Percentiles rank a stretch among this genome's conserved stretches.
Conservation (phyloP, 2,888 invertebrate species). For the Cynaeus angustus region DNA sequence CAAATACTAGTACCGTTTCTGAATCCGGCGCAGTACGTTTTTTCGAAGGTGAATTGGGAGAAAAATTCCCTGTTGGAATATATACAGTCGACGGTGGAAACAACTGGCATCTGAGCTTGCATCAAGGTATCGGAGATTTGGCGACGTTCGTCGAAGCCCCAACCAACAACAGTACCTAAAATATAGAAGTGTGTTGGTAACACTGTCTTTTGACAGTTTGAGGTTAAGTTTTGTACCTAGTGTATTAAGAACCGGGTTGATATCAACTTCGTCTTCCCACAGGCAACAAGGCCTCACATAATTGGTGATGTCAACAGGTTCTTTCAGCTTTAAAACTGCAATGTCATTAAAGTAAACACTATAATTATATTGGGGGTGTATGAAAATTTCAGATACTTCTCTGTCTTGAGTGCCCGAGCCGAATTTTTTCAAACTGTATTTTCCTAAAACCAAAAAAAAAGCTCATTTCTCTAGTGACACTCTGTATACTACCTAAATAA, state of each 20-base stretch:
- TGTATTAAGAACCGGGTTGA: constrained; percentile 59
- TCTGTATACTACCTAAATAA: constrained; percentile 67
- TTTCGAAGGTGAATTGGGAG: constrained; percentile 75
- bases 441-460: constrained; percentile 57
- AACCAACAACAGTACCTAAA: constrained; percentile 67
- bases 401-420: constrained; percentile 72
- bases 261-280: constrained; percentile 69
- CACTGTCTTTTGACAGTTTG: not conserved
- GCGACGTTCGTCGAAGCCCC: constrained; percentile 76
- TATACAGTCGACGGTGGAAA: constrained; percentile 76
- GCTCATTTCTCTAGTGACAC: too few species aligned
- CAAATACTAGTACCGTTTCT: constrained; percentile 66
- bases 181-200: too few species aligned
- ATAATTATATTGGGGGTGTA: constrained; percentile 70
- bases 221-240: constrained; percentile 61
- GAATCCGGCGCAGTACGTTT: constrained; percentile 73
- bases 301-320: constrained; percentile 72
- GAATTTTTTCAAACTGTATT: constrained; percentile 64
- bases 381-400: constrained; percentile 67
- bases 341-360: constrained; percentile 73
- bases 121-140: constrained; percentile 74
- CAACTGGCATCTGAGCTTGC: constrained; percentile 77
- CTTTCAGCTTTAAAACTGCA: constrained; percentile 73
- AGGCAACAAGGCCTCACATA: constrained; percentile 76
- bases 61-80: constrained; percentile 78